Evolutionary conservation across 2,113 vertebrate genomes (phyloP).

Genomic region (Tachysurus fulvidraco): DNA sequence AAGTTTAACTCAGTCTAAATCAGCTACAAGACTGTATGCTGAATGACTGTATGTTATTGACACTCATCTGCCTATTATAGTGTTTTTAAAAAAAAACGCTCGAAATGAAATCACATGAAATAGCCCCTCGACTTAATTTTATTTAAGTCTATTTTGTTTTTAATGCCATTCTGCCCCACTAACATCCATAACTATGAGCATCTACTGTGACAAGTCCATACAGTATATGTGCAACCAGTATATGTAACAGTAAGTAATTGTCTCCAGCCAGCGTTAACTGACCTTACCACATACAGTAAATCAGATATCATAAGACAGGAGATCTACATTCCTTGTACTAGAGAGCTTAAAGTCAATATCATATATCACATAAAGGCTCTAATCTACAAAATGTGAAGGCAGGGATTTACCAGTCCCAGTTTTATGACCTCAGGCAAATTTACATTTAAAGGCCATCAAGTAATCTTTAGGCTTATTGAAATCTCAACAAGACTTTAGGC

Average conservation of each 20-base stretch:
- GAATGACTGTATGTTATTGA: not conserved
- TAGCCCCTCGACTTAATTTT: not conserved
- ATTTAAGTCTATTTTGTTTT: not conserved
- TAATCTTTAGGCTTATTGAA: slow-evolving; percentile 77
- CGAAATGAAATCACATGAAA: not conserved
- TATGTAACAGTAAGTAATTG: not conserved
- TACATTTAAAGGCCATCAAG: slow-evolving; percentile 77
- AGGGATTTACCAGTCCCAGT: slow-evolving; percentile 69
- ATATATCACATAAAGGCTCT: slow-evolving; percentile 56
- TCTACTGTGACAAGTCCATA: not conserved
- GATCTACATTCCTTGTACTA: slow-evolving; percentile 34
- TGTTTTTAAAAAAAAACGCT: not conserved
- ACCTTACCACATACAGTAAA: slow-evolving; percentile 59
- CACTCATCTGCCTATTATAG: not conserved
- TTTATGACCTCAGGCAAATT: slow-evolving; percentile 69
- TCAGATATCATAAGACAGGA: slow-evolving; percentile 24
- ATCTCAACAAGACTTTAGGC: slow-evolving; percentile 73
- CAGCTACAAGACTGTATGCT: not conserved
- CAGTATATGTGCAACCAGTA: not conserved
- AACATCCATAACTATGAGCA: not conserved
- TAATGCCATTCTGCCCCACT: not conserved
- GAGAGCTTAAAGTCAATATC: slow-evolving; percentile 63
- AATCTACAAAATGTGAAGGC: slow-evolving; percentile 75
- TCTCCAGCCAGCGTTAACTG: slow-evolving; percentile 30
- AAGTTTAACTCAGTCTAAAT: not conserved